Evolutionary conservation across 2,888 invertebrate species (phyloP), one percentile per base, ranked within the genome.

Genomic region (Lasioglossum leucozonium): DNA sequence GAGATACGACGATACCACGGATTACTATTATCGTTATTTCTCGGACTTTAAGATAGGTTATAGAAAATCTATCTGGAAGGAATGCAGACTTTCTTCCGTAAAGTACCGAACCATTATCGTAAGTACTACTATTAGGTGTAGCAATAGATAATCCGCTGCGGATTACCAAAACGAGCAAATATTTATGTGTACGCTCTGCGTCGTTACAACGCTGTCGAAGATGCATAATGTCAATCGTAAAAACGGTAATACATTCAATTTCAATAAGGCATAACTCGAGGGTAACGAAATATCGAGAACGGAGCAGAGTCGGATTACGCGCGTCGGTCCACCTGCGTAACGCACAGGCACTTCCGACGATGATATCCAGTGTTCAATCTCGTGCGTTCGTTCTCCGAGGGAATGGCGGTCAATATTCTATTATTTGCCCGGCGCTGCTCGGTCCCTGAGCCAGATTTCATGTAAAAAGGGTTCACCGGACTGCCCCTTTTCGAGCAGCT

Each of bases 401-500:
- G 62, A 62, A 65, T 22, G 18, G 18, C 34, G 16, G 65, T 65
- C 34, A 30, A 65, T 34, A 34, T 65, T 34, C 22, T 34, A 65
- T 30, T 65, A 65, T 65, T 34, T 30, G n/a, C 34, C 65, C 8
- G 13, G 13, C 18, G 34, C 16, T 30, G 62, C 6, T 30, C 30
- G 16, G 62, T 62, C 34, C 65, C 34, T 65, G 65, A 65, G 34
- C 65, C 65, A 65, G 34, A 65, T 65, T 65, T 65, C 22, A 18
- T 22, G 65, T 30, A 34, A 22, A 65, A 34, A 65, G 34, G 34
- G 34, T 65, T 65, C 34, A 6, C 10, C 10, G 34, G 34, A 65
- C 37, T n/a, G 67, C 71, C 82, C 71, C 82, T 82, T 84, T 72
- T 62, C 18, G 83, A 82, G n/a, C 44, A 30, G 44, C 30, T 51